Conservation (phyloP, 2,797 vertebrate species). For the Setipinna tenuifilis region DNA sequence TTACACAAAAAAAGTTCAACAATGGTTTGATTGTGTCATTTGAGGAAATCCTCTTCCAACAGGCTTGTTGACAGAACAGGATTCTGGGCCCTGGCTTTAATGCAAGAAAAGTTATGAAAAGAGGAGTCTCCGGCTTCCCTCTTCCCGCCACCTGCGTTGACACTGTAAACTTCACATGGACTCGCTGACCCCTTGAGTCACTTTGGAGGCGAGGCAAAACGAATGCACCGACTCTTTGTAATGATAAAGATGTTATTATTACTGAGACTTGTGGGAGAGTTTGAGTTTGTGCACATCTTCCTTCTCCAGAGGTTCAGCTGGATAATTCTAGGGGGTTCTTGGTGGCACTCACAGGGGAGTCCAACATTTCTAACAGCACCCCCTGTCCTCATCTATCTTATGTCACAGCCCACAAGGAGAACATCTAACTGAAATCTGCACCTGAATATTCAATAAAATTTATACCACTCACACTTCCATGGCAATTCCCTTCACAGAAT, state of each 20-base stretch:
- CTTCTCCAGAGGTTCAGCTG: too few relatives aligned
- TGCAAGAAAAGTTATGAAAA: not conserved
- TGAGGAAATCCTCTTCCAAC: conserved; percentile 54
- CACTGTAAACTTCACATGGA: conserved; percentile 4
- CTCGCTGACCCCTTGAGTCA: not conserved
- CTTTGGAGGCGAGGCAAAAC: not conserved
- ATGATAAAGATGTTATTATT: not conserved
- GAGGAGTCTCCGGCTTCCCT: not conserved
- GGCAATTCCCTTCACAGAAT: too few relatives aligned
- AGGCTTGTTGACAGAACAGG: conserved; percentile 16
- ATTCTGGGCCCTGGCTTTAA: not conserved
- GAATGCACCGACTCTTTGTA: not conserved
- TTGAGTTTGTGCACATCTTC: not conserved
- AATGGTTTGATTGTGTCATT: conserved; percentile 35
- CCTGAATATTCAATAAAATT: too few relatives aligned
- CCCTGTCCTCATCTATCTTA: too few relatives aligned
- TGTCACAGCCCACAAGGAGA: too few relatives aligned
- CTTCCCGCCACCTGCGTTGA: not conserved
- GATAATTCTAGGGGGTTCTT: too few relatives aligned
- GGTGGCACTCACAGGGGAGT: too few relatives aligned
- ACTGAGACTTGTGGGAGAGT: not conserved
- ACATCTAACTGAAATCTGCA: too few relatives aligned
- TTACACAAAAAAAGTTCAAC: conserved; percentile 44
- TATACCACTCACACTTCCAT: too few relatives aligned
- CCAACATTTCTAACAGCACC: too few relatives aligned